phyloP scores from a whole-genome alignment of 2,113 vertebrate genomes.

The Abramis brama region DNA sequence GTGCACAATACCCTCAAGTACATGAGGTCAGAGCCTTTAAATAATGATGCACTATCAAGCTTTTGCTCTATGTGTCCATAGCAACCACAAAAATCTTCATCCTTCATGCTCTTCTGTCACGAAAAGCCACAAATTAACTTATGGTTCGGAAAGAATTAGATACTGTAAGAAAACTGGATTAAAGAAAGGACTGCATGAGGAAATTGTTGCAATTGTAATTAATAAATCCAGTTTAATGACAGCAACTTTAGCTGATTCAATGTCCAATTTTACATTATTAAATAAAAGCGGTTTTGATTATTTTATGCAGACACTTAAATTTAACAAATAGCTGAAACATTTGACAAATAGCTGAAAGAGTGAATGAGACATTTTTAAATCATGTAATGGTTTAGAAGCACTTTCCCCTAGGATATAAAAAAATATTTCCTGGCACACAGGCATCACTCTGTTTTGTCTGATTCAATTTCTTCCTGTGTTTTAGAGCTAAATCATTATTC shows the following conservation, averaged over 20 bases:
- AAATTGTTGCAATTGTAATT: constrained; percentile 20
- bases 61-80: constrained; percentile 52
- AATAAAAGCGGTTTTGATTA: constrained; percentile 8
- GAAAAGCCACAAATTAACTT: constrained; percentile 43
- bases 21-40: constrained; percentile 42
- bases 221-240: constrained; percentile 5
- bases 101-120: neutral
- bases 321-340: constrained; percentile 9
- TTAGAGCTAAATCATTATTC: constrained; percentile 47
- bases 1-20: constrained; percentile 18
- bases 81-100: constrained; percentile 53
- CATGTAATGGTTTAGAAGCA: neutral
- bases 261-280: neutral
- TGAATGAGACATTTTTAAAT: constrained; percentile 17
- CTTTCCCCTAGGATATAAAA: constrained; percentile 1
- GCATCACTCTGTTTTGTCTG: constrained; percentile 6
- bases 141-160: constrained; percentile 19
- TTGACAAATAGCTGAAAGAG: neutral
- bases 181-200: constrained; percentile 10
- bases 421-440: constrained; percentile 19
- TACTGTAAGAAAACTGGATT: constrained; percentile 22
- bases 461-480: constrained; percentile 35
- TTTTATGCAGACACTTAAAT: neutral
- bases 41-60: constrained; percentile 36
- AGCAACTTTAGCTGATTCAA: constrained; percentile 1